A percentile compares a stretch with the other conserved stretches of the same genome.
These are phyloP conservation scores for Cricetomys ansorgei DNA, from an alignment of 2,113 vertebrate genomes.

Conservation along the genomic window DNA sequence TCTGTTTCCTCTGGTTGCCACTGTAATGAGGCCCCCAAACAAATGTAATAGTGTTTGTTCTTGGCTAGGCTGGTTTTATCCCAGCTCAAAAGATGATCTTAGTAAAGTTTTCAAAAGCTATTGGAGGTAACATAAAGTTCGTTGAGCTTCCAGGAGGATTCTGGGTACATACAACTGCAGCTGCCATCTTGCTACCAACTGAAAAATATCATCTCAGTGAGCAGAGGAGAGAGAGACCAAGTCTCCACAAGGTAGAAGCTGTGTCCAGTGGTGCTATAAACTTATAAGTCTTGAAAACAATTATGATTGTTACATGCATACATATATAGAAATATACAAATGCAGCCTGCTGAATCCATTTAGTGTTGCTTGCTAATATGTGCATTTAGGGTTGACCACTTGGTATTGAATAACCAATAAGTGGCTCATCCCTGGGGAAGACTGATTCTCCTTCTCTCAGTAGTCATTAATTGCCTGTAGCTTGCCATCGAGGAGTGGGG, in stretches of 20 bases:
- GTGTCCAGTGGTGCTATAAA: neutral
- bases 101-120: neutral
- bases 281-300: neutral
- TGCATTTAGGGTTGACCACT: neutral
- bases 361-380: neutral
- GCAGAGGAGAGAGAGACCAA: neutral
- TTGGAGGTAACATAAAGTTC: neutral
- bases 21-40: neutral
- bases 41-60: neutral
- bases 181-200: neutral
- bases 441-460: neutral
- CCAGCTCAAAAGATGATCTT: neutral
- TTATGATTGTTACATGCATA: neutral
- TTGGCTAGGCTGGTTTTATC: neutral
- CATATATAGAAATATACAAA: neutral
- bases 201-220: neutral
- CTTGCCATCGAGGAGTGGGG: neutral
- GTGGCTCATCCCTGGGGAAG: neutral
- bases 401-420: neutral
- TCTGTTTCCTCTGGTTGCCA: neutral
- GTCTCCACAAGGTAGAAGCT: neutral
- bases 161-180: neutral
- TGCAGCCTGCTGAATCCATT: neutral
- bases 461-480: neutral
- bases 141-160: neutral